Base-by-base conservation (phyloP, 2,888 invertebrate genomes). In the Drosophila prolongata region DNA sequence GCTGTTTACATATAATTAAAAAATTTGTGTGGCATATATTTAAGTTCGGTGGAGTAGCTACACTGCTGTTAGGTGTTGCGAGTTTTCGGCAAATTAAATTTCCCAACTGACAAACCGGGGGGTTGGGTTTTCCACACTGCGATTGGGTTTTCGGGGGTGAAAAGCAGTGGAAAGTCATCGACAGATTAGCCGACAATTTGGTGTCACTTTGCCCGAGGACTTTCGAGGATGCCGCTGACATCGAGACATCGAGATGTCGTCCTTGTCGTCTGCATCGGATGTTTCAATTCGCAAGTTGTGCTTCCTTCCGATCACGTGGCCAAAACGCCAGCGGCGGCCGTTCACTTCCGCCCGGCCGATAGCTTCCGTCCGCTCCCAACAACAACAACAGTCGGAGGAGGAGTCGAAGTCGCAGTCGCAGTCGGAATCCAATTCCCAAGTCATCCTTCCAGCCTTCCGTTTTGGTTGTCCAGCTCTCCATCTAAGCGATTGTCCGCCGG, bases 251-350 rank as follows among this genome's bases (percentile, higher is more conserved):
- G 11, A 16, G 43, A 43, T 47, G 37, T 37, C 19, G 37, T 37
- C 19, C 24, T 67, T 66, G 66, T 75, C 69, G 78, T 49, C 87
- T 78, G 82, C 74, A 75, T 72, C 86, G 86, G 86, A 86, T 88
- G 89, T 88, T 88, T 86, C 86, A 86, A 86, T 86, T 86, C 86
- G 86, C 86, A 86, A 86, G 86, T 87, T 77, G 80, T 53, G 89
- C 81, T 87, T 86, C 86, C 89, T 86, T 86, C 86, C 86, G 89
- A 81, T 88, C 89, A 84, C 86, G 86, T 88, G 86, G 77, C 85
- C 76, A 52, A 50, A 68, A 46, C 37, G 57, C 52, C 52, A 70
- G 44, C 69, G 58, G 70, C 70, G 59, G 85, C 77, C 85, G 80
- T 80, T 85, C 46, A 77, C 89, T 86, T 86, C 89, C 85, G 84